phyloP scores from a whole-genome alignment of 1,140 invertebrate genomes.

The Eupeodes corollae region DNA sequence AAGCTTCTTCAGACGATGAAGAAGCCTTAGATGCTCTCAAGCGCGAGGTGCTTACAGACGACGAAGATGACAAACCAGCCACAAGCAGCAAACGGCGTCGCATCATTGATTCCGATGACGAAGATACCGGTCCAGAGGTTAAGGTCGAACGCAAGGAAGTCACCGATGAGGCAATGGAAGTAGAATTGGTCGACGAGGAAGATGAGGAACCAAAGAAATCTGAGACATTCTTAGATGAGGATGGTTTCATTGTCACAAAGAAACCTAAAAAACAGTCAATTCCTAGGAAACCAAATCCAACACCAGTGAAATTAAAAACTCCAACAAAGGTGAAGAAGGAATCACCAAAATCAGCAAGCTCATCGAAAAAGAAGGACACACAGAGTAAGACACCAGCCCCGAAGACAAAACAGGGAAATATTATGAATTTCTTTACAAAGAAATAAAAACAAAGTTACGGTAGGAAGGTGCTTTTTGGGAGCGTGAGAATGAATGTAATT shows the following conservation, averaged over 20 bases:
- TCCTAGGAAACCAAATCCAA: constrained; percentile 8
- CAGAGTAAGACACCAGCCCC: constrained; percentile 9
- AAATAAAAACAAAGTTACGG: constrained; percentile 12
- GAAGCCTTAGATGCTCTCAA: constrained; percentile 26
- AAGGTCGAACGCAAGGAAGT: constrained; percentile 4
- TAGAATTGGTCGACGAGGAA: constrained; percentile 6
- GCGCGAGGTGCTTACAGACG: constrained; percentile 19
- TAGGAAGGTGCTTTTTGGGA: too few species aligned
- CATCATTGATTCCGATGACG: constrained; percentile 26
- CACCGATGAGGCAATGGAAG: constrained; percentile 13
- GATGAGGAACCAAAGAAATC: constrained; percentile 7
- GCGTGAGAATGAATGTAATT: too few species aligned
- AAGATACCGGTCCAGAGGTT: constrained; percentile 10
- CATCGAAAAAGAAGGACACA: not conserved
- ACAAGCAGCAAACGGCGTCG: constrained; percentile 20
- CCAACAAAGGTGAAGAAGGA: too few species aligned
- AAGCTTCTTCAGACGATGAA: constrained; percentile 28
- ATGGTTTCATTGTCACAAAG: constrained; percentile 31
- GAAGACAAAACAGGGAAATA: constrained; percentile 27
- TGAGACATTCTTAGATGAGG: constrained; percentile 32
- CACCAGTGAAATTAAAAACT: constrained; percentile 5
- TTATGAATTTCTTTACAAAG: constrained; percentile 29
- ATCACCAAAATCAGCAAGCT: too few species aligned
- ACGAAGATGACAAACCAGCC: constrained; percentile 2
- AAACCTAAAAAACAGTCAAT: constrained; percentile 10